Conservation (phyloP, 2,888 invertebrate genomes). For the Tachystola acroxantha region DNA sequence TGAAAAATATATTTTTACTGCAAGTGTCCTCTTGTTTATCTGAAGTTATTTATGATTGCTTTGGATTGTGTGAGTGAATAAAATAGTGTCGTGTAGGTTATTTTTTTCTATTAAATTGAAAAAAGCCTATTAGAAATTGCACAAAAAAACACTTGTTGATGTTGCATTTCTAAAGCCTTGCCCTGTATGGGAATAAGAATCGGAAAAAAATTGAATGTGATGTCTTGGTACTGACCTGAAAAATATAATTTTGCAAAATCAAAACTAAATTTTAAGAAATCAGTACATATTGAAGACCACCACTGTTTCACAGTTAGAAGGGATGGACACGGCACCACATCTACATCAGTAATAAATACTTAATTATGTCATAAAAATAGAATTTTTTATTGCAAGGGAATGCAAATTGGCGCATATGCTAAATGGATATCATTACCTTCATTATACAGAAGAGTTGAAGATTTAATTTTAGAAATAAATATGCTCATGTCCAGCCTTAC, state of each 20-base stretch:
- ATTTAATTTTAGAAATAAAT: too few species aligned
- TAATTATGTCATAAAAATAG: too few species aligned
- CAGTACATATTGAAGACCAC: not conserved
- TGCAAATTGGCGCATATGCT: too few species aligned
- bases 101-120: too few species aligned
- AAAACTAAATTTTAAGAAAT: constrained; percentile 33
- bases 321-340: too few species aligned
- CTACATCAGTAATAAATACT: too few species aligned
- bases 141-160: not conserved
- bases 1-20: not conserved
- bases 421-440: too few species aligned
- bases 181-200: not conserved
- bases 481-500: too few species aligned
- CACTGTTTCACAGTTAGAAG: not conserved
- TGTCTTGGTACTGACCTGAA: constrained; percentile 65
- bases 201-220: constrained; percentile 26
- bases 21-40: not conserved
- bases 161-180: not conserved
- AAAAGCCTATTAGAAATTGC: too few species aligned
- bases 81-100: too few species aligned
- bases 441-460: too few species aligned
- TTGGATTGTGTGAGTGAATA: not conserved
- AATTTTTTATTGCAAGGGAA: too few species aligned
- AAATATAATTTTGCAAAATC: constrained; percentile 62
- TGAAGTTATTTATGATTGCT: not conserved